Conservation (phyloP, 2,113 vertebrate species). For the Pica pica region DNA sequence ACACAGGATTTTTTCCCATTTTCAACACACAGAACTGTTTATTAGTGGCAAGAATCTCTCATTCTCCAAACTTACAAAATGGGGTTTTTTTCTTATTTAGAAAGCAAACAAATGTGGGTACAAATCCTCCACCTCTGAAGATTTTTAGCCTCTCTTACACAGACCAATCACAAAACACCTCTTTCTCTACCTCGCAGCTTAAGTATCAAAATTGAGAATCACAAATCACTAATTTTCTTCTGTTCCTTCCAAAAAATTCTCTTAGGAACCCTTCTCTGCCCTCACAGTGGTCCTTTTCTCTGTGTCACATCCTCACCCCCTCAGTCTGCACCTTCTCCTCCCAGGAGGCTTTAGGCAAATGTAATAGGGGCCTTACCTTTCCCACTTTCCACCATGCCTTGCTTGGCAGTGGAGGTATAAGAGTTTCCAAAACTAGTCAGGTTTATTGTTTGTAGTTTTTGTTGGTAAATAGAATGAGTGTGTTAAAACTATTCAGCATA, state of each 20-base stretch:
- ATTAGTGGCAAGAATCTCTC: neutral
- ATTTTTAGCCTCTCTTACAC: neutral
- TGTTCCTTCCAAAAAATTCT: neutral
- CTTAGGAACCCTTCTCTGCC: neutral
- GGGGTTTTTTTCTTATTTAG: accelerated
- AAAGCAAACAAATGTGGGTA: neutral
- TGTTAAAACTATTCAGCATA: neutral
- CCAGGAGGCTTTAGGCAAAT: neutral
- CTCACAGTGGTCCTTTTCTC: neutral
- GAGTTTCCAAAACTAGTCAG: neutral
- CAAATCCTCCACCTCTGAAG: neutral
- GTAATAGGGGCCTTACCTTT: neutral
- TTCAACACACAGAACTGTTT: neutral
- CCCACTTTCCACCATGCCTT: neutral
- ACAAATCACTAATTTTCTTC: neutral
- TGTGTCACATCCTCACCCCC: neutral
- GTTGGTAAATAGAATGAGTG: neutral
- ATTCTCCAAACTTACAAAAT: neutral
- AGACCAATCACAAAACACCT: neutral
- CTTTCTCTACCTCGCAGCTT: neutral
- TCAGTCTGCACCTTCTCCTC: neutral
- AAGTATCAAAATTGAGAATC: neutral
- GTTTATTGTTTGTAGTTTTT: neutral
- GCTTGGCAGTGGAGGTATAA: neutral
- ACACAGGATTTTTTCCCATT: neutral